Conservation (phyloP, 2,888 invertebrate species). For the Xylocampa areola region DNA sequence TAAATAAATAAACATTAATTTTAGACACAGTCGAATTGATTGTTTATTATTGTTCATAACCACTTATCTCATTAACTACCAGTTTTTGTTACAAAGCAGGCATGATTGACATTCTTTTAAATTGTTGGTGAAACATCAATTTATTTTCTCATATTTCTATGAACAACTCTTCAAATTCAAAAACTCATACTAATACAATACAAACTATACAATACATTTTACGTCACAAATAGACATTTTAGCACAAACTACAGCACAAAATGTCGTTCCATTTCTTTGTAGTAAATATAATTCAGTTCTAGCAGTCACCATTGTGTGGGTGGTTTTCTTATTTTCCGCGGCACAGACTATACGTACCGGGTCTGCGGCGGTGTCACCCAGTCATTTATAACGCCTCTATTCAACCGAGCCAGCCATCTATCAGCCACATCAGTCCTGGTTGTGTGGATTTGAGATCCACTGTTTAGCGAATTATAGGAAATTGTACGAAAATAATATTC, state of each 20-base stretch:
- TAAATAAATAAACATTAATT: too few species aligned
- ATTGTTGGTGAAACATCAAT: too few species aligned
- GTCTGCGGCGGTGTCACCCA: constrained; percentile 53
- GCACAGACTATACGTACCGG: constrained; percentile 41
- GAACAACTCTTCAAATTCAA: too few species aligned
- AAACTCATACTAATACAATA: too few species aligned
- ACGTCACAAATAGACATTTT: constrained; percentile 10
- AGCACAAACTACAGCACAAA: constrained; percentile 18
- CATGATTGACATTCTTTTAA: too few species aligned
- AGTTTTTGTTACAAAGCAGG: too few species aligned
- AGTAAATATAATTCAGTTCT: constrained; percentile 52
- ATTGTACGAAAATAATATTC: background rate
- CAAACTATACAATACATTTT: background rate
- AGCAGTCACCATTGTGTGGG: constrained; percentile 47
- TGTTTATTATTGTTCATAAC: too few species aligned
- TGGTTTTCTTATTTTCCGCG: constrained; percentile 56
- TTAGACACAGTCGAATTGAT: too few species aligned
- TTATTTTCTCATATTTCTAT: too few species aligned
- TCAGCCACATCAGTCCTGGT: constrained; percentile 66
- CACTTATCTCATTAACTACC: too few species aligned
- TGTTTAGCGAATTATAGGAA: constrained; percentile 28
- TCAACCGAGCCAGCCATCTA: constrained; percentile 71
- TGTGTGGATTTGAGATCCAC: constrained; percentile 49
- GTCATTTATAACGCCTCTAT: constrained; percentile 74
- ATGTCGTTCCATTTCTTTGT: constrained; percentile 30